A percentile compares a stretch with the other conserved stretches of the same genome.
phyloP scores from a whole-genome alignment of 2,888 invertebrate genomes.

The Phortica okadai region DNA sequence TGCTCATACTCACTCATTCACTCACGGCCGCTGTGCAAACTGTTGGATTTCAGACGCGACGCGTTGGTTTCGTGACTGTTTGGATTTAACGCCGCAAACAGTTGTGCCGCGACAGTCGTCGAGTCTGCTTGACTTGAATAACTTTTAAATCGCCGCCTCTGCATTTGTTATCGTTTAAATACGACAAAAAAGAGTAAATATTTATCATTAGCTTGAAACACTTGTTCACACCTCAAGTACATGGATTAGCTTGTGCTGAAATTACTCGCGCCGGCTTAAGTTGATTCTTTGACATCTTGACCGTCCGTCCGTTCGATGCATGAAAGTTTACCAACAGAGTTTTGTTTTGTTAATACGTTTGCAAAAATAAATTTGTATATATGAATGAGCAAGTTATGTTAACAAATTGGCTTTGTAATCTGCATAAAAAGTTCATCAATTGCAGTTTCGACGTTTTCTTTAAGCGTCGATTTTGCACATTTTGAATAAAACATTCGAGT shows the following conservation, averaged over 20 bases:
- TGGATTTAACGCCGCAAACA: not conserved
- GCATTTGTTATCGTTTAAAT: not conserved
- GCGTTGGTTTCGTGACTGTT: not conserved
- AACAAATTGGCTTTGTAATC: not conserved
- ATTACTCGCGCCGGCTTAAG: not conserved
- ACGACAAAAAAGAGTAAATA: slow-evolving; percentile 11
- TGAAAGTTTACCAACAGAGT: not conserved
- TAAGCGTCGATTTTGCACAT: not conserved
- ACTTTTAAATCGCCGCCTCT: not conserved
- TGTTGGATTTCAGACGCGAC: not conserved
- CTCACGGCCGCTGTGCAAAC: not conserved
- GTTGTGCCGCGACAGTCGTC: slow-evolving; percentile 11
- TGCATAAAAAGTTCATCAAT: slow-evolving; percentile 13
- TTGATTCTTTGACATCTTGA: not conserved
- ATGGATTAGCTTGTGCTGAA: not conserved
- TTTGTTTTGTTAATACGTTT: not conserved
- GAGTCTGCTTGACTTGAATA: not conserved
- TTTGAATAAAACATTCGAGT: slow-evolving; percentile 18
- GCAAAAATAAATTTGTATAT: not conserved
- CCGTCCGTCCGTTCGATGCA: no score
- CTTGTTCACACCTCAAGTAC: not conserved
- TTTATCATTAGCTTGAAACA: slow-evolving; percentile 4
- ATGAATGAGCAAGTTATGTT: not conserved
- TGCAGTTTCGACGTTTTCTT: not conserved
- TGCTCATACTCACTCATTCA: not conserved